Evolutionary conservation across 2,113 vertebrate species (phyloP), one percentile per base, ranked within the genome.

Genomic region (Thamnaconus septentrionalis): DNA sequence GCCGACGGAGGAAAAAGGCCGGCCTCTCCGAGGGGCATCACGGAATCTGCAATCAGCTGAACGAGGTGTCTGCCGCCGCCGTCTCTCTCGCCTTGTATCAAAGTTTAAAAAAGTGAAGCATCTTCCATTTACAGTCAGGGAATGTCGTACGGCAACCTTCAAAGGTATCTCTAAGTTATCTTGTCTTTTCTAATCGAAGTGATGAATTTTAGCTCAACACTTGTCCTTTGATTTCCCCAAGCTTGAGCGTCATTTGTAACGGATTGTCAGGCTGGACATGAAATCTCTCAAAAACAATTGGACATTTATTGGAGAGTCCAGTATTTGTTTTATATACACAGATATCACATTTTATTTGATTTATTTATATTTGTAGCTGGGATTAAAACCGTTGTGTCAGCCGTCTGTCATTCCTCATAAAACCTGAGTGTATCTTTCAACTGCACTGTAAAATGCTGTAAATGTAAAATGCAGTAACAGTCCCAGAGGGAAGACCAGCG

Each of bases 11-110:
- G 18, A 31, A 31, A 80, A 64, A 79, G 54, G 63, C 56, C 63
- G 12, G 40, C 18, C 46, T 85, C 83, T 62, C 81, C 18, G 18
- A 49, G 61, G 77, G 66, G 75, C 11, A 50, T 70, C 31, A 7
- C 76, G 73, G 74, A 86, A 90, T 86, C 70, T 76, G 83, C 83
- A 83, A 78, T 85, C 75, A 80, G 71, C 61, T 55, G 67, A 84
- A 74, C 62, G 75, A 80, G 76, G 66, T 73, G 55, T 31, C 18
- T 2, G 61, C 56, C 61, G 47, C 46, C 55, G 64, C 64, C 3
- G 53, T 70, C 76, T 72, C 59, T 67, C 56, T 61, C 64, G 61
- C 41, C 8, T n/a, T 53, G 39, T 58, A 81, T 83, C 78, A 84
- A 83, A 84, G 80, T 73, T 80, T 61, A 81, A 64, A 31, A 31